Evolutionary conservation across 2,888 invertebrate species (phyloP).

Genomic region (Drosophila sordidula): DNA sequence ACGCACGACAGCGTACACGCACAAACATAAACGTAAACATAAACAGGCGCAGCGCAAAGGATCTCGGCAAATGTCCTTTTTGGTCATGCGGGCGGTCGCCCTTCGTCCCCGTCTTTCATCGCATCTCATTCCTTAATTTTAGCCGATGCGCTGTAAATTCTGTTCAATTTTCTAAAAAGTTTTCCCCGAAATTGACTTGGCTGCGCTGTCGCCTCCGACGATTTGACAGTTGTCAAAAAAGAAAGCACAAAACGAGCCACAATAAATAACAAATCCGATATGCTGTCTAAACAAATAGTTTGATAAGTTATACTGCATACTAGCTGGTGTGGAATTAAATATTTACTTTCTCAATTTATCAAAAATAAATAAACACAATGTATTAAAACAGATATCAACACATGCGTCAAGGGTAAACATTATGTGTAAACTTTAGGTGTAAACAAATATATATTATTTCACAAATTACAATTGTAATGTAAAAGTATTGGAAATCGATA

Average conservation of each 20-base stretch:
- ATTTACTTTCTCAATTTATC: not conserved
- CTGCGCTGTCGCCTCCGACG: not conserved
- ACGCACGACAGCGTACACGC: constrained; percentile 27
- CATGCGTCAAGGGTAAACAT: too few relatives aligned
- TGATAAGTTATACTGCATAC: not conserved
- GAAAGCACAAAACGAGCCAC: not conserved
- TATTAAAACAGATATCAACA: too few relatives aligned
- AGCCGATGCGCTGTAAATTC: constrained; percentile 65
- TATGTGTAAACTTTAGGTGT: not conserved
- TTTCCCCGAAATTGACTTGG: constrained; percentile 59
- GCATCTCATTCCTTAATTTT: constrained; percentile 38
- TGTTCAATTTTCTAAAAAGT: constrained; percentile 76
- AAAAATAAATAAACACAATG: not conserved
- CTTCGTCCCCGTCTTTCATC: not conserved
- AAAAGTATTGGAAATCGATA: too few relatives aligned
- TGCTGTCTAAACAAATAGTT: not conserved
- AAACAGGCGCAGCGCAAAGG: constrained; percentile 62
- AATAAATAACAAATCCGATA: constrained; percentile 44
- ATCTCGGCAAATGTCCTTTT: constrained; percentile 66
- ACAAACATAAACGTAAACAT: constrained; percentile 76
- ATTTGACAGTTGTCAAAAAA: constrained; percentile 13
- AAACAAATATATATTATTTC: too few relatives aligned
- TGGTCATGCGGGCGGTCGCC: constrained; percentile 59
- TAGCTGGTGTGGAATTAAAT: not conserved
- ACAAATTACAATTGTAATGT: too few relatives aligned